Evolutionary conservation across 2,797 vertebrate genomes (phyloP).

Genomic region (Ptychadena robeensis): DNA sequence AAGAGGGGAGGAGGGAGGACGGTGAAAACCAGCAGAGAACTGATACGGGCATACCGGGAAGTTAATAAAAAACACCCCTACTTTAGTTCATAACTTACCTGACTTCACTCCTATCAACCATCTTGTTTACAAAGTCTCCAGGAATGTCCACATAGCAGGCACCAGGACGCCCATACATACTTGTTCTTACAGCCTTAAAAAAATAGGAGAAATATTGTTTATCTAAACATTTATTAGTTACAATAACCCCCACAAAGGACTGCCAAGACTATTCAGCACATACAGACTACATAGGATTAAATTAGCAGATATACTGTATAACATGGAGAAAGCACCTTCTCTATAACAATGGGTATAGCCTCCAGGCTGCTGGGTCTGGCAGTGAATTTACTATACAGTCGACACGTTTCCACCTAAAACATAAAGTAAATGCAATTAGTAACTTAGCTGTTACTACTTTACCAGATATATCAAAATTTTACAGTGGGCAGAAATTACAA

Average conservation of each 20-base stretch:
- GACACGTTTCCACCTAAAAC: constrained; percentile 90
- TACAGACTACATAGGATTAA: not conserved
- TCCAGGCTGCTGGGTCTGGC: constrained; percentile 87
- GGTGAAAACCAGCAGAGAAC: too few relatives aligned
- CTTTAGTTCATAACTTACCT: constrained; percentile 78
- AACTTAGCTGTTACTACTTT: too few relatives aligned
- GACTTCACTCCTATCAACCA: constrained; percentile 79
- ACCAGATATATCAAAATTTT: too few relatives aligned
- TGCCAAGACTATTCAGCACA: not conserved
- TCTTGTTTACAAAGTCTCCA: constrained; percentile 89
- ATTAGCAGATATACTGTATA: not conserved
- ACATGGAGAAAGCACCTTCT: constrained; percentile 82
- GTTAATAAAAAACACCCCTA: too few relatives aligned
- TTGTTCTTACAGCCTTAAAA: constrained; percentile 88
- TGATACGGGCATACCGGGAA: too few relatives aligned
- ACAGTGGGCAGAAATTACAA: too few relatives aligned
- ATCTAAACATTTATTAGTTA: too few relatives aligned
- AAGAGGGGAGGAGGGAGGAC: too few relatives aligned
- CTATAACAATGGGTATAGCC: constrained; percentile 87
- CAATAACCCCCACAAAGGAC: not conserved
- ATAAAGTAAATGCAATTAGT: not conserved
- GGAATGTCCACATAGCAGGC: constrained; percentile 94
- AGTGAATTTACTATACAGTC: constrained; percentile 92
- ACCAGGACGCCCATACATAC: constrained; percentile 92
- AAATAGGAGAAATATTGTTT: constrained; percentile 23